Evolutionary conservation across 30 jellyfish, hydroid and myxozoan genomes (phyloP), one percentile per base, ranked within the genome.

Genomic region (Cassiopea xamachana): DNA sequence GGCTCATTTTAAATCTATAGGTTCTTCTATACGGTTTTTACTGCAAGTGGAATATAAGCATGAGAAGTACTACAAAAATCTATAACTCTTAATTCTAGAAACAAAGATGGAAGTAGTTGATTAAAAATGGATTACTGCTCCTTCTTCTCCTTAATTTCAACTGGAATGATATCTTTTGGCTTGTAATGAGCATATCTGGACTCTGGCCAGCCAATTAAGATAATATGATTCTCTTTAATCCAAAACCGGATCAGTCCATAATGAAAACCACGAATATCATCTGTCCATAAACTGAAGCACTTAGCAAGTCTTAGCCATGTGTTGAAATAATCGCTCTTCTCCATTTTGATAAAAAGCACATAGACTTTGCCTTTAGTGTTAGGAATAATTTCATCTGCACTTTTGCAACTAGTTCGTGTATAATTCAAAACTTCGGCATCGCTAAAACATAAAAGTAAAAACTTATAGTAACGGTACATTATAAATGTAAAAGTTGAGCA

Each of bases 251-350:
- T 27, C 39, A 39, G 83, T 58, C 95, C 95, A 94, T 72, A 67
- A 68, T 94, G 98, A 79, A 94, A 94, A n/a, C 94, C 97, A 9
- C 98, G 96, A 61, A 78, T 85, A 72, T 94, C 94, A 62, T 89
- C 81, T 75, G 89, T 97, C 98, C 98, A 94, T 50, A 94, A 81
- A 19, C 86, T 90, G 64, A 88, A 94, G 71, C 98, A 94, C 48
- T 49, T 73, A 46, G 98, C 98, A 16, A 94, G 81, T 69, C 87
- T 78, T 77, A 60, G 58, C 98, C 98, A 69, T 0, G 69, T 15
- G 1, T 82, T 47, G 44, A 18, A 9, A 17, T 15, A 67, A 17
- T 68, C 47, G 3, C 44, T 50, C n/a, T 84, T 83, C 48, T 82
- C 87, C 85, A 86, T 86, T 68, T 75, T 72, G 60, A 96, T 86